Evolutionary conservation across 2,888 invertebrate species (phyloP).

Genomic region (Macaria notata): DNA sequence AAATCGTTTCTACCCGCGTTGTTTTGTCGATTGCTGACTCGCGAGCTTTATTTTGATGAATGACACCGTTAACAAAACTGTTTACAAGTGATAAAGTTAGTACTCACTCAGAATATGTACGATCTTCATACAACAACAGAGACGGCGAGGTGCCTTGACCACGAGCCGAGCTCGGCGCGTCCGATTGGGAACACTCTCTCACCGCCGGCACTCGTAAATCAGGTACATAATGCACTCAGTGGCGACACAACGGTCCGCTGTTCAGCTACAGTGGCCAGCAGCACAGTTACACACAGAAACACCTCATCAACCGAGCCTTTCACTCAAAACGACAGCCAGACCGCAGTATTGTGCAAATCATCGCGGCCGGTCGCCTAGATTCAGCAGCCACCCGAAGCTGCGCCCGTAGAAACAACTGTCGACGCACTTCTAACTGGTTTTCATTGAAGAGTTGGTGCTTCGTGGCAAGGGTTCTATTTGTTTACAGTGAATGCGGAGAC

Average conservation of each 20-base stretch:
- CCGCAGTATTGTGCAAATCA: constrained; percentile 61
- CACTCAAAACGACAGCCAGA: constrained; percentile 65
- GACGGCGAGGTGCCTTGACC: constrained; percentile 28
- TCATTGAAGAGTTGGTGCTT: constrained; percentile 56
- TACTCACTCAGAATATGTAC: constrained; percentile 41
- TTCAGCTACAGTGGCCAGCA: constrained; percentile 48
- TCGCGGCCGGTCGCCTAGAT: constrained; percentile 63
- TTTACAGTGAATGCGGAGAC: constrained; percentile 57
- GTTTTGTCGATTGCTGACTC: no score
- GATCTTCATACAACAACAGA: constrained; percentile 34
- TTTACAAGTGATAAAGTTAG: not conserved
- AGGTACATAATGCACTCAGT: constrained; percentile 44
- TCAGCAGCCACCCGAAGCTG: constrained; percentile 29
- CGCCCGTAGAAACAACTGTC: constrained; percentile 22
- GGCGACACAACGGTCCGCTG: constrained; percentile 44
- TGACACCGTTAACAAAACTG: not conserved
- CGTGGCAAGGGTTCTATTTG: constrained; percentile 57
- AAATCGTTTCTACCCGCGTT: no score
- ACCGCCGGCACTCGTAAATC: constrained; percentile 39
- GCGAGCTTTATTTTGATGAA: no score
- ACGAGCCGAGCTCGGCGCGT: constrained; percentile 17
- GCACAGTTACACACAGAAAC: constrained; percentile 58
- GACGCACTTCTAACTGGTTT: constrained; percentile 40
- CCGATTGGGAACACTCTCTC: constrained; percentile 13
- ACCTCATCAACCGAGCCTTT: constrained; percentile 61